Conservation (phyloP, 1,140 invertebrate genomes). For the Pteromalus puparum region DNA sequence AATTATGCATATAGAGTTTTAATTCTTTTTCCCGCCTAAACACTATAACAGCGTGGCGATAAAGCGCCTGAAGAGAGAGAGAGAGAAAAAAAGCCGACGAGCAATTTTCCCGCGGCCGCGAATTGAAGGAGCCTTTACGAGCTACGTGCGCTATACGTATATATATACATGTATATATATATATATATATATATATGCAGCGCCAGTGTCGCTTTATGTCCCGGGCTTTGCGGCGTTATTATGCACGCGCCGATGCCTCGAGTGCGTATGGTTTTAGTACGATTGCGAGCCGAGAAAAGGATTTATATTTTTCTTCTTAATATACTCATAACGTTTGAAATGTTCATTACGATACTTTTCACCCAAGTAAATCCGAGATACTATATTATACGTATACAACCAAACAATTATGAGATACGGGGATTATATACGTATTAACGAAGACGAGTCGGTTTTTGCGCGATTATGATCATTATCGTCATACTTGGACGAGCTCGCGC, state of each 20-base stretch:
- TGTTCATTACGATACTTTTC: no score
- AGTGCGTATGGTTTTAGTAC: not conserved
- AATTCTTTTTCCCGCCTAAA: no score
- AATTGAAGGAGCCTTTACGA: constrained; percentile 67
- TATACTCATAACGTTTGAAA: not conserved
- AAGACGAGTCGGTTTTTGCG: no score
- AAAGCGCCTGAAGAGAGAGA: no score
- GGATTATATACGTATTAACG: no score
- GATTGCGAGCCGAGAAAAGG: not conserved
- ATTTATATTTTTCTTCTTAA: not conserved
- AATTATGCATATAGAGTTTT: no score
- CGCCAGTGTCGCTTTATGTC: constrained; percentile 63
- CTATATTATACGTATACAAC: no score
- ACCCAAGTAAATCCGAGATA: no score
- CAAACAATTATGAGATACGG: no score
- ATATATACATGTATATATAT: no score
- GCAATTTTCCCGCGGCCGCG: not conserved
- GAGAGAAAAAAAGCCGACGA: not conserved
- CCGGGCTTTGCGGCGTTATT: constrained; percentile 63
- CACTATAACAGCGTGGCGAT: no score
- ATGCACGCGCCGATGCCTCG: constrained; percentile 65
- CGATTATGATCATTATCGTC: not conserved
- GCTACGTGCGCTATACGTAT: not conserved
- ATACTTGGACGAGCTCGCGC: not conserved
- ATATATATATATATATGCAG: constrained; percentile 37